Base-by-base conservation (phyloP, 2,797 vertebrate species). In the Leuciscus waleckii region DNA sequence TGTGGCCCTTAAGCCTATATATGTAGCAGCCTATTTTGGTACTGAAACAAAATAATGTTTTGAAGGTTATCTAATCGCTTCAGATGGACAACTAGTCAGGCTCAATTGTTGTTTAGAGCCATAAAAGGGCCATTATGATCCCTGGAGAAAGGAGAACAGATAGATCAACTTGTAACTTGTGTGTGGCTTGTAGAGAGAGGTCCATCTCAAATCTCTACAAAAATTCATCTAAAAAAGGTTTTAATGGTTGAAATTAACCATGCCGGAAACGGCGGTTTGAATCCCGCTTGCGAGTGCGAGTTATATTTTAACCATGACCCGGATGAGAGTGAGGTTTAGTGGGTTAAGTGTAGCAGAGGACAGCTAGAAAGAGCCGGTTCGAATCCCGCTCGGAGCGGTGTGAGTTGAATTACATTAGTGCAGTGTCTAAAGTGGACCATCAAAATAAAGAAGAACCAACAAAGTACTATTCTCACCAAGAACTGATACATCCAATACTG, bases 41-140 rank as follows among this genome's bases (percentile, higher is more conserved):
- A 19, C 56, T 78, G 56, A 43, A 61, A 43, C 58, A 61, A 39
- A 9, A 37, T 41, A 63, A 78, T 29, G 37, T 67, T 79, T 79
- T 49, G 14, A 35, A 23, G 26, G 61, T 19, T 49, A n/a, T 49
- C n/a, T 63, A 79, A 79, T 63, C 10, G 9, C 23, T 79, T 63
- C 19, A 29, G 56, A 79, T 29, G n/a, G 56, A 79, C 56, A 63
- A 19, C 76, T 21, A 67, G 78, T 16, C 39, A 35, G 19, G 41
- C 11, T 4, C 41, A 79, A 49, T 67, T 79, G 43, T 67, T 67
- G 26, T 67, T 8, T 32, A 67, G 41, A 49, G 19, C 41, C 61
- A 23, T 23, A 35, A 49, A 67, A 49, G 26, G 26, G 26, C 2
- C 29, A 79, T 79, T 49, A 67, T 7, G 3, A 46, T 79, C 19